phyloP scores from a whole-genome alignment of 2,113 vertebrate genomes.

The Melierax canorus region DNA sequence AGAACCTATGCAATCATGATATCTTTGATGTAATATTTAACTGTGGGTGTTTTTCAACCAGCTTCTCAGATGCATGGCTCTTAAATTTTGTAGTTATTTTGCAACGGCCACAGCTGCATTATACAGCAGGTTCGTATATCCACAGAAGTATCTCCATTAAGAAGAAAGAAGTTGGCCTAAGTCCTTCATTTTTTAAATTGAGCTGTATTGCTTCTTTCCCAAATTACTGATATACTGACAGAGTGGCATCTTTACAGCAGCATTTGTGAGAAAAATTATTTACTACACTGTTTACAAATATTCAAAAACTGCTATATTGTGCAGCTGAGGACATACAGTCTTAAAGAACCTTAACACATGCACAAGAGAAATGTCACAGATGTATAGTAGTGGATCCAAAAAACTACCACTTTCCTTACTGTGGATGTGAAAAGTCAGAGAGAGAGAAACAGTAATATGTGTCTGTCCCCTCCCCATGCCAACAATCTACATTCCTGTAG shows the following conservation, averaged over 20 bases:
- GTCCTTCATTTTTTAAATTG: not conserved
- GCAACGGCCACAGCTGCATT: slow-evolving; percentile 32
- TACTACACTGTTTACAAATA: not conserved
- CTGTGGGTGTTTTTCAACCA: not conserved
- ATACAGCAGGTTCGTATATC: not conserved
- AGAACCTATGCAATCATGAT: slow-evolving; percentile 72
- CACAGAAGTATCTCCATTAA: not conserved
- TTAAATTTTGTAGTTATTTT: slow-evolving; percentile 23
- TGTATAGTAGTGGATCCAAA: slow-evolving; percentile 61
- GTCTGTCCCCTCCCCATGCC: not conserved
- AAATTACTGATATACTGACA: not conserved
- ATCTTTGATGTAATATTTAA: not conserved
- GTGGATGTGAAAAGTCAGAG: not conserved
- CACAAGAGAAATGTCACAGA: slow-evolving; percentile 20
- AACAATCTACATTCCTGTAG: not conserved
- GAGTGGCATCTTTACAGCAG: not conserved
- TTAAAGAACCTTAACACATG: not conserved
- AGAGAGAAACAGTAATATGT: not conserved
- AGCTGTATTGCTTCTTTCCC: not conserved
- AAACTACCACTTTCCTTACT: not conserved
- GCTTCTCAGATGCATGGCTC: slow-evolving; percentile 56
- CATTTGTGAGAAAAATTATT: not conserved
- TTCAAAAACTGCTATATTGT: not conserved
- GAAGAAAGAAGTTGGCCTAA: not conserved
- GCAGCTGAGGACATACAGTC: slow-evolving; percentile 28